These are phyloP conservation scores for Scleropages formosus DNA, from an alignment of 2,797 vertebrate species.

Conservation along the genomic window DNA sequence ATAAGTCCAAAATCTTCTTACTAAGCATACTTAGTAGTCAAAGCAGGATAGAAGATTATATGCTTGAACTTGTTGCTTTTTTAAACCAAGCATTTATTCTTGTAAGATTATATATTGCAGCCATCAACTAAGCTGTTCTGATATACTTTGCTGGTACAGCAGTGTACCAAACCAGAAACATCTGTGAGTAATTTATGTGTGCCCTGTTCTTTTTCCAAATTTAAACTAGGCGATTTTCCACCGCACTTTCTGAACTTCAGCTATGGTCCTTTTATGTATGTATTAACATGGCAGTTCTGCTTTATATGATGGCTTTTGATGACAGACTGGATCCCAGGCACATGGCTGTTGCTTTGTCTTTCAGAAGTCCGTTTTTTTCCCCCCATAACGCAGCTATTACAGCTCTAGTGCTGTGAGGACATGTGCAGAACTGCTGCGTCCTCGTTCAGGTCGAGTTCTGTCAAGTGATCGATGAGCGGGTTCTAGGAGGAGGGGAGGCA, in stretches of 20 bases:
- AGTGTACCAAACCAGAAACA: slow-evolving; percentile 45
- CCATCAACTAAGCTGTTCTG: background rate
- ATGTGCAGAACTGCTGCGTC: too few species aligned
- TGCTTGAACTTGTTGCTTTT: background rate
- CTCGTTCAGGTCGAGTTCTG: too few species aligned
- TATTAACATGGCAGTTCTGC: slow-evolving; percentile 29
- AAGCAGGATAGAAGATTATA: slow-evolving; percentile 13
- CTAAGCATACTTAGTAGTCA: slow-evolving; percentile 29
- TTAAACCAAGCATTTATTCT: background rate
- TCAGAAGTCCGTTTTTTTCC: too few species aligned
- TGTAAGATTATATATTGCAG: background rate
- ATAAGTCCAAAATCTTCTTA: slow-evolving; percentile 31
- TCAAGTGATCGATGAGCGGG: too few species aligned
- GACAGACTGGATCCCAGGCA: background rate
- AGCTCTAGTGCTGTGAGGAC: too few species aligned
- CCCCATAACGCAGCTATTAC: too few species aligned
- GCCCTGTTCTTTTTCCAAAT: slow-evolving; percentile 23
- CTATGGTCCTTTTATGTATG: slow-evolving; percentile 34
- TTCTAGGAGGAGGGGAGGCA: too few species aligned
- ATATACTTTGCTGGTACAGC: slow-evolving; percentile 42
- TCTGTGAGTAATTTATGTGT: slow-evolving; percentile 60
- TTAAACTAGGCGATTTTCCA: slow-evolving; percentile 54
- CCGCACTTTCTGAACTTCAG: slow-evolving; percentile 37
- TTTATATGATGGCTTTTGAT: slow-evolving; percentile 23
- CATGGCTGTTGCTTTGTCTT: too few species aligned